Conservation (phyloP, 2,113 vertebrate genomes). For the Heterochromis multidens region DNA sequence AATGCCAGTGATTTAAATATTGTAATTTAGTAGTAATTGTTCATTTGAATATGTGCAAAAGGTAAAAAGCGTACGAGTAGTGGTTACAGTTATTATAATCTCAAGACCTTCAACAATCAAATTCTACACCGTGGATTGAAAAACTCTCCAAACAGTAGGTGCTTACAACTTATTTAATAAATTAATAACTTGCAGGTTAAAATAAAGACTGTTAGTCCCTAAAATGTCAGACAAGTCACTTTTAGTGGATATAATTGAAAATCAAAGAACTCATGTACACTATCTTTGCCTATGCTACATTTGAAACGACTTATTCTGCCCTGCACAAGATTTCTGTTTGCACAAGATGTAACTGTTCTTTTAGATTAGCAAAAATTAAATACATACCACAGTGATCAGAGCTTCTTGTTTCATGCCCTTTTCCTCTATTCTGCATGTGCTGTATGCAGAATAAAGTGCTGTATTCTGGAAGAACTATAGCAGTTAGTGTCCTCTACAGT, state of each 20-base stretch:
- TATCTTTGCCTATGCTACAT: no score
- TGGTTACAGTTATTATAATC: background rate
- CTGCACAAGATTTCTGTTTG: background rate
- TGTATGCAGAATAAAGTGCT: background rate
- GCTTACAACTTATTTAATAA: background rate
- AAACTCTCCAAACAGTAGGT: background rate
- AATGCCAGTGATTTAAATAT: background rate
- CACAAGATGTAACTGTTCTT: background rate
- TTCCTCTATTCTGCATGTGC: background rate
- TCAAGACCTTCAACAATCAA: background rate
- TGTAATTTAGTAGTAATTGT: background rate
- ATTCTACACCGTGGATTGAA: background rate
- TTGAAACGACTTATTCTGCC: no score
- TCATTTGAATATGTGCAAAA: background rate
- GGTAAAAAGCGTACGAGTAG: background rate
- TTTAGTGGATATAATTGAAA: background rate
- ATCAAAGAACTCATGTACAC: background rate
- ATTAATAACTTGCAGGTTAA: background rate
- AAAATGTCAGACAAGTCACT: background rate
- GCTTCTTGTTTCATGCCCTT: background rate
- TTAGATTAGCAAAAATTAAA: background rate
- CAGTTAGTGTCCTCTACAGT: background rate
- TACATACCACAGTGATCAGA: background rate
- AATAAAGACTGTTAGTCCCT: background rate
- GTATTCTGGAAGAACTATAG: background rate